These are phyloP conservation scores for Nephrotoma guestfalica DNA, from an alignment of 2,888 invertebrate species.

Conservation along the genomic window DNA sequence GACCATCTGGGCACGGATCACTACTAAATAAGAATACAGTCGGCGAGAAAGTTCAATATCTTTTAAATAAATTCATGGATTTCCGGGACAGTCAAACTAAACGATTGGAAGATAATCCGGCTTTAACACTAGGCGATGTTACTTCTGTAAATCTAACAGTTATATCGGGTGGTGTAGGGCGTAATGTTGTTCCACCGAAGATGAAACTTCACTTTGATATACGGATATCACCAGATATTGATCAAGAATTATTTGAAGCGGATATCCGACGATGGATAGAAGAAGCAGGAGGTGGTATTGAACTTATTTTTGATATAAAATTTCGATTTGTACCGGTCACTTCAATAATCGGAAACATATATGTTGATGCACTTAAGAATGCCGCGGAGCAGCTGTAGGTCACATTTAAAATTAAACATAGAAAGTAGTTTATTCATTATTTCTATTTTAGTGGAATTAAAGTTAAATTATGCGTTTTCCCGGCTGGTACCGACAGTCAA, in stretches of 20 bases:
- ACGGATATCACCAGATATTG: slow-evolving; percentile 43
- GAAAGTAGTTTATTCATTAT: not conserved
- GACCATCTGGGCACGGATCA: slow-evolving; percentile 66
- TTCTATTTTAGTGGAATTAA: slow-evolving; percentile 18
- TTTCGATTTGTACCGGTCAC: slow-evolving; percentile 44
- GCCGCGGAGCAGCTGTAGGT: slow-evolving; percentile 45
- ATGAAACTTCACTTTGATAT: slow-evolving; percentile 50
- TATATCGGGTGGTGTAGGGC: slow-evolving; percentile 59
- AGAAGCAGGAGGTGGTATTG: slow-evolving; percentile 60
- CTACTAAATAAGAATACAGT: slow-evolving; percentile 51
- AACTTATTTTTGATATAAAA: slow-evolving; percentile 49
- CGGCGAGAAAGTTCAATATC: slow-evolving; percentile 50
- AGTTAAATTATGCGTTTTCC: slow-evolving; percentile 43
- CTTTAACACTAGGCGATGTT: slow-evolving; percentile 50
- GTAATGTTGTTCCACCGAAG: slow-evolving; percentile 65
- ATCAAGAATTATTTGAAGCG: slow-evolving; percentile 40
- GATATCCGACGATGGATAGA: slow-evolving; percentile 42
- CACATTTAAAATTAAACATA: not conserved
- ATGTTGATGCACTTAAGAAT: slow-evolving; percentile 41
- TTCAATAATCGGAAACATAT: slow-evolving; percentile 36
- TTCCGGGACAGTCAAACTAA: slow-evolving; percentile 45
- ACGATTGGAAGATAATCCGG: slow-evolving; percentile 35
- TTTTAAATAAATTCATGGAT: slow-evolving; percentile 51
- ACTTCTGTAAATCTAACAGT: slow-evolving; percentile 60
- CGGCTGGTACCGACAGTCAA: slow-evolving; percentile 65